Conservation (phyloP, 2,888 invertebrate species). For the Hyposoter didymator region DNA sequence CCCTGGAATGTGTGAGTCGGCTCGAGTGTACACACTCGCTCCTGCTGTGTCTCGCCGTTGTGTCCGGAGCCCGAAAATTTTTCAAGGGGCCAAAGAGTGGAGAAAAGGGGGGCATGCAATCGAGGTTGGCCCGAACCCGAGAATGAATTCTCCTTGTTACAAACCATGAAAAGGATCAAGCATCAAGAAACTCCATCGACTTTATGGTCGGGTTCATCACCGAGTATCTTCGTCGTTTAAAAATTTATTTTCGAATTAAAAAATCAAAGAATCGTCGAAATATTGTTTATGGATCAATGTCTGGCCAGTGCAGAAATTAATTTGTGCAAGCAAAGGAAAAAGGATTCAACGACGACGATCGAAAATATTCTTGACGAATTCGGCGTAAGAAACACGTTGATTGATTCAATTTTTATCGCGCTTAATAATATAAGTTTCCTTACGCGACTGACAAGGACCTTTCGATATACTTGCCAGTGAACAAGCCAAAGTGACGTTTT, state of each 20-base stretch:
- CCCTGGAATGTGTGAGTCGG: slow-evolving; percentile 62
- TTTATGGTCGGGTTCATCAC: slow-evolving; percentile 15
- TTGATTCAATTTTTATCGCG: background rate
- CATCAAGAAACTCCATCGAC: background rate
- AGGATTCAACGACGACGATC: background rate
- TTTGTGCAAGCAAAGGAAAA: too few relatives aligned
- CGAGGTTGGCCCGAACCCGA: slow-evolving; percentile 2
- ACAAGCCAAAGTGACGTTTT: background rate
- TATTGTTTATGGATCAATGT: background rate
- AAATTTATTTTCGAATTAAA: background rate
- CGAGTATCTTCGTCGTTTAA: background rate
- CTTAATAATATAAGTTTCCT: background rate
- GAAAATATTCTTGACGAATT: background rate
- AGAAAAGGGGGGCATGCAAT: slow-evolving; percentile 3
- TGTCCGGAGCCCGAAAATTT: slow-evolving; percentile 37
- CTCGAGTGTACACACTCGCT: slow-evolving; percentile 40
- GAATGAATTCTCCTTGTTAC: slow-evolving; percentile 34
- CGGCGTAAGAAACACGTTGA: background rate
- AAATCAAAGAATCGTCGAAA: background rate
- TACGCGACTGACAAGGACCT: background rate
- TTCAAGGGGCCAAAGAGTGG: slow-evolving; percentile 26
- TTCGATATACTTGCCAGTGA: background rate
- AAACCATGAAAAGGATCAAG: slow-evolving; percentile 17
- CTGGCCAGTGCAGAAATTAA: too few relatives aligned
- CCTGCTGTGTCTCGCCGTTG: slow-evolving; percentile 37